Evolutionary conservation across 1,140 invertebrate species (phyloP), one percentile per base, ranked within the genome.

Genomic region (Tribolium madens): DNA sequence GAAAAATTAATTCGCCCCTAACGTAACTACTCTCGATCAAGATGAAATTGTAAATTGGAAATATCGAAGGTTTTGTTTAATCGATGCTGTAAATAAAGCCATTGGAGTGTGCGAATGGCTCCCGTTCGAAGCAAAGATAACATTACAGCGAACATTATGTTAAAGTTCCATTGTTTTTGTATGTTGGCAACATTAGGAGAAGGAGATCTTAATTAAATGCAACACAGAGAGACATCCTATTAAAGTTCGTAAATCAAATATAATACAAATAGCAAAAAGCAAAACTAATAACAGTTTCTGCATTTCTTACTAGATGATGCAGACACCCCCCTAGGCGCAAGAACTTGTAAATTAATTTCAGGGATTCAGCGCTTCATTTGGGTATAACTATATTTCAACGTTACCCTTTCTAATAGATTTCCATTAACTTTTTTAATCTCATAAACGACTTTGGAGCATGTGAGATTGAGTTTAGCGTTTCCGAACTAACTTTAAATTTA

Each of bases 371-470:
- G 57, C 57, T 64, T 64, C 57, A 64, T 60, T 60, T 60, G 53
- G 3, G 17, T 64, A 64, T 33, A 33, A 64, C 57, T 64, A 33
- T 64, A 64, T 64, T 64, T 64, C 26, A 31, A 14, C 21, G 1
- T 31, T 33, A 64, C 57, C 57, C 57, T 64, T 42, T 33, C 57
- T 64, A 64, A 64, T 64, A 64, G 57, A 64, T 64, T 64, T 64
- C 57, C 57, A 64, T 64, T 64, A 64, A 64, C 57, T 64, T 64
- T 64, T 64, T 64, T 33, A 64, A 64, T 64, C 57, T 64, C 57
- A 64, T 64, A 36, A 64, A 64, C 57, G 53, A 60, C 53, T 60
- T 60, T 21, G 9, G 26, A 64, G 57, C 57, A 64, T 64, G 26
- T 64, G 26, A 64, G n/a, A 64, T 33, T 64, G 57, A 64, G 26